Base-by-base conservation (phyloP, 2,888 invertebrate genomes). In the Orgyia antiqua region DNA sequence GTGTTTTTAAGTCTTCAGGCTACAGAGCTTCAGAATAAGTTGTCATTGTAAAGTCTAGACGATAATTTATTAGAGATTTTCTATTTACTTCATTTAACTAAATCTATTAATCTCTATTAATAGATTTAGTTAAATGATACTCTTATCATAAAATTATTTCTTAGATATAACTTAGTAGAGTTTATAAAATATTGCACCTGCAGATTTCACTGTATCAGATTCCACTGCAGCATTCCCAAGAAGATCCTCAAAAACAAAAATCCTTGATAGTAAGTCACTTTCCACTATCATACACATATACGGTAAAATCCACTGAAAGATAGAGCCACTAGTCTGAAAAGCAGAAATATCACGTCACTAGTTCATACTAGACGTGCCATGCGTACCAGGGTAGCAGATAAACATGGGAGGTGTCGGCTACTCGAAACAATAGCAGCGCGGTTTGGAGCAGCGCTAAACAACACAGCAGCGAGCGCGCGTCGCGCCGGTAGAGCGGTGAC, bases 401-500 rank as follows among this genome's bases (percentile, higher is more conserved):
- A 68, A 72, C 73, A 75, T 66, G 68, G 65, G 62, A 70, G 68
- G 56, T 64, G 53, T 59, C 53, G 55, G 51, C 42, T 48, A 55
- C 45, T 58, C 61, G 61, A 61, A 63, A 71, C 72, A 69, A 68
- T 65, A 59, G 61, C 51, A 55, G 56, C 54, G 50, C 54, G 51
- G 58, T 46, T 58, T 49, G 50, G 56, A 51, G 45, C 54, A 49
- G 41, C 55, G 57, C 47, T 45, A 54, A 43, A 51, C 45, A 37
- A 50, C 41, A 46, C 48, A 58, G 47, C 62, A 61, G 52, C 83
- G 78, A 72, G 79, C 75, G 83, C 71, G 47, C 84, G 69, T 69
- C 71, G 57, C 78, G 82, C 74, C 77, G 79, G 68, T 75, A 51
- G 56, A 82, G 77, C 86, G 84, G 84, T 84, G 83, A 86, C 86